phyloP scores from a whole-genome alignment of 2,888 invertebrate genomes.

The Cybosia mesomella region DNA sequence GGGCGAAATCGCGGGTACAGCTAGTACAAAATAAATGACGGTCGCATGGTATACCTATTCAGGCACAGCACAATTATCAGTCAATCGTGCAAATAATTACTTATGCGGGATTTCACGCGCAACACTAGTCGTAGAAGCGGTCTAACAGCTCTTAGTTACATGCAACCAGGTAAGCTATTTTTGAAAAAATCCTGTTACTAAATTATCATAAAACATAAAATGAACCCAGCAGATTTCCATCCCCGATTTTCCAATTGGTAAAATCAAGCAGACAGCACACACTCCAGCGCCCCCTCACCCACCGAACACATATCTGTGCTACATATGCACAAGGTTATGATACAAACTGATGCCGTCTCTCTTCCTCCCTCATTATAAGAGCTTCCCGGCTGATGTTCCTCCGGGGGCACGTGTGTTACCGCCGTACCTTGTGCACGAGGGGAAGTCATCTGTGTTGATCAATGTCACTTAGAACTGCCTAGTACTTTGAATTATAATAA shows the following conservation, averaged over 20 bases:
- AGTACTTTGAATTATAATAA: neutral
- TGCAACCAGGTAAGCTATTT: too few species aligned
- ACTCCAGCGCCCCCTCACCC: neutral
- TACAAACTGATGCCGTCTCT: conserved; percentile 13
- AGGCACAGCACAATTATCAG: neutral
- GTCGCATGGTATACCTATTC: too few species aligned
- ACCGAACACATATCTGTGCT: neutral
- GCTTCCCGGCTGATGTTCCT: conserved; percentile 10
- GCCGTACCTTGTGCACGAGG: neutral
- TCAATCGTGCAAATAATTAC: neutral
- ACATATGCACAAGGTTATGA: conserved; percentile 12
- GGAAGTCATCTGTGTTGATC: conserved; percentile 16
- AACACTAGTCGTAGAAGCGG: too few species aligned
- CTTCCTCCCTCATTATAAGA: conserved; percentile 1
- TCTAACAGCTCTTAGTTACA: too few species aligned
- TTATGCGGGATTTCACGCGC: too few species aligned
- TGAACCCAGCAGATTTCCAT: neutral
- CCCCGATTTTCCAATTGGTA: neutral
- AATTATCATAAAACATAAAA: neutral
- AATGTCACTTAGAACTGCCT: neutral
- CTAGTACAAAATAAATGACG: too few species aligned
- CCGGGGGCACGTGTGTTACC: conserved; percentile 15
- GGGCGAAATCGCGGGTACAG: too few species aligned
- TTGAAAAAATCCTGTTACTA: neutral
- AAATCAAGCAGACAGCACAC: neutral